Evolutionary conservation across 2,113 vertebrate genomes (phyloP).

Genomic region (Atlantisia rogersi): DNA sequence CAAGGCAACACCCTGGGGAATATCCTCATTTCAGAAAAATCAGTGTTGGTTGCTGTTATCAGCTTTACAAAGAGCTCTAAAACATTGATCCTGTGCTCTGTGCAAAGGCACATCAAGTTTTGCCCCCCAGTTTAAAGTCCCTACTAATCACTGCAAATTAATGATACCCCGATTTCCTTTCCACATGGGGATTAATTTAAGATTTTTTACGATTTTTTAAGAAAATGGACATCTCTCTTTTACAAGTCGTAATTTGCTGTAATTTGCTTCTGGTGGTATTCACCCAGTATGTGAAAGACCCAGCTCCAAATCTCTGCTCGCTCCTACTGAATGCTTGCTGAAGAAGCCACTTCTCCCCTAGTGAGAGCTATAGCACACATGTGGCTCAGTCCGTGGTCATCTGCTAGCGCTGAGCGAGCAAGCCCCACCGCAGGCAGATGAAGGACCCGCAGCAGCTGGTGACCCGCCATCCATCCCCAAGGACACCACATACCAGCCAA

Average conservation of each 20-base stretch:
- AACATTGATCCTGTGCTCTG: not conserved
- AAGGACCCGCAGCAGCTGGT: not conserved
- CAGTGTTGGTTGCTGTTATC: not conserved
- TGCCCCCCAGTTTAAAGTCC: not conserved
- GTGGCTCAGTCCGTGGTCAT: fast-evolving
- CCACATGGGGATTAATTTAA: not conserved
- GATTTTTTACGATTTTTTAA: not conserved
- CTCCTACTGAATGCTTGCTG: not conserved
- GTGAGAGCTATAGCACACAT: fast-evolving
- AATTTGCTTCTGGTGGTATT: not conserved
- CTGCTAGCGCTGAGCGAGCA: not conserved
- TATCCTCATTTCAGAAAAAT: not conserved
- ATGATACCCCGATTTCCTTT: not conserved
- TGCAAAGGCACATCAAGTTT: not conserved
- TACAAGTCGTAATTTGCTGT: not conserved
- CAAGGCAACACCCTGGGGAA: not conserved
- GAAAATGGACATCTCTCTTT: not conserved
- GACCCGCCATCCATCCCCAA: fast-evolving
- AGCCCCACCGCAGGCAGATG: not conserved
- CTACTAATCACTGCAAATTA: not conserved
- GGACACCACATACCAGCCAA: not conserved
- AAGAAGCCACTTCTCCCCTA: not conserved
- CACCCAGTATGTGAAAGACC: fast-evolving
- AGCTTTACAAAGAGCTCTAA: not conserved
- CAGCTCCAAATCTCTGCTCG: not conserved